Evolutionary conservation across 1,140 invertebrate genomes (phyloP), one percentile per base, ranked within the genome.

Genomic region (Bombus terrestris): DNA sequence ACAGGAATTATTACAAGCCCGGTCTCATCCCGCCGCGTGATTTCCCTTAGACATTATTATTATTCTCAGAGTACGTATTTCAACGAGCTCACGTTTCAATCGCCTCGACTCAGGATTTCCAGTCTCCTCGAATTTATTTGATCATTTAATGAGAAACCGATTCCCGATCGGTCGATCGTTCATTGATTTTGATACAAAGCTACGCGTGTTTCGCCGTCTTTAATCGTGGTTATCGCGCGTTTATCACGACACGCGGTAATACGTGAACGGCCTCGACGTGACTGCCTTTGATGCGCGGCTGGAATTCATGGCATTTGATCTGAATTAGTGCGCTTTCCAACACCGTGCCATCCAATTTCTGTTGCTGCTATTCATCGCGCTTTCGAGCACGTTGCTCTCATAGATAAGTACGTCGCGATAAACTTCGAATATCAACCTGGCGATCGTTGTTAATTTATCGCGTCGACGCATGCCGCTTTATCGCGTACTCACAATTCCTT

Each of bases 1-100:
- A 75, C 81, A 77, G 53, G 80, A 86, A 86, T 86, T 83, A 83
- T 64, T 85, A 86, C 81, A 73, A 75, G 28, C 47, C 8, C 53
- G 59, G 35, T 2, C 12, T 76, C 80, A 22, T 86, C 72, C 41
- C 35, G 66, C 28, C 72, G 75, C 35, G 72, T 83, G 64, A 71
- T 86, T 83, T 77, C 73, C 81, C 47, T 86, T 83, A n/a, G 74
- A 77, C 74, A 35, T 83, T 83, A 83, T 83, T 83, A 80, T 80
- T 77, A 77, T 83, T 77, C 53, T 32, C 35, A 28, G 28, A 72
- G 69, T 77, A 71, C 72, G 68, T 83, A 72, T 64, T 47, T 43
- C 73, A 43, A 71, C 28, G 68, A 82, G 62, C 69, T 59, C 62
- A 59, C 57, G 76, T 72, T 81, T 77, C 81, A 83, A 53, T 43